phyloP scores from a whole-genome alignment of 2,888 invertebrate genomes.

The Ormia ochracea region DNA sequence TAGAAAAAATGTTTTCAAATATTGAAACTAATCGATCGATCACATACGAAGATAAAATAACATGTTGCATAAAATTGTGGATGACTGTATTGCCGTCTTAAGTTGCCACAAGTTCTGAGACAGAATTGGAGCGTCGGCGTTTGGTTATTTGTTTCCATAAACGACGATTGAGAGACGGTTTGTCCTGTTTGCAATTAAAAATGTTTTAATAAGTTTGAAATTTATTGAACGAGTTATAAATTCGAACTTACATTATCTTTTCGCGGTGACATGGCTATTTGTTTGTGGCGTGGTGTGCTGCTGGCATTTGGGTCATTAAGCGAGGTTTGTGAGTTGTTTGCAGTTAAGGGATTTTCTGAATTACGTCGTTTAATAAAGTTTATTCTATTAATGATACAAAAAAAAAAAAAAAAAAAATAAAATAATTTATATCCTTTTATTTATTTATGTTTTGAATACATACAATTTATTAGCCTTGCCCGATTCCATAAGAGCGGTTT shows the following conservation, averaged over 20 bases:
- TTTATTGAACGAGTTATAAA: not conserved
- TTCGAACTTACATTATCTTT: conserved; percentile 74
- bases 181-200: conserved; percentile 80
- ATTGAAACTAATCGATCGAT: conserved; percentile 25
- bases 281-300: conserved; percentile 68
- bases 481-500: conserved; percentile 75
- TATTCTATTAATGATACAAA: conserved; percentile 66
- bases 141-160: conserved; percentile 89
- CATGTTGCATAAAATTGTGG: conserved; percentile 20
- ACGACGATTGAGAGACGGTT: conserved; percentile 85
- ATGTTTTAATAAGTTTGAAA: not conserved
- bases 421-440: not conserved
- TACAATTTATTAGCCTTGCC: conserved; percentile 77
- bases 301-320: conserved; percentile 75
- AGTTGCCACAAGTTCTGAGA: conserved; percentile 74
- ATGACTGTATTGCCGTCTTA: conserved; percentile 9
- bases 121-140: conserved; percentile 80
- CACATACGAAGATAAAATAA: conserved; percentile 21
- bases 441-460: conserved; percentile 61
- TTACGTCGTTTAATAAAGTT: conserved; percentile 76
- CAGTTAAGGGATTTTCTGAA: conserved; percentile 71
- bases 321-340: conserved; percentile 73
- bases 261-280: conserved; percentile 73
- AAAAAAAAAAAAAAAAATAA: not conserved
- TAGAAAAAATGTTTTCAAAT: conserved; percentile 10